A percentile compares a stretch with the other conserved stretches of the same genome.
phyloP scores from a whole-genome alignment of 2,797 vertebrate species.

The Helicolenus hilgendorfi region DNA sequence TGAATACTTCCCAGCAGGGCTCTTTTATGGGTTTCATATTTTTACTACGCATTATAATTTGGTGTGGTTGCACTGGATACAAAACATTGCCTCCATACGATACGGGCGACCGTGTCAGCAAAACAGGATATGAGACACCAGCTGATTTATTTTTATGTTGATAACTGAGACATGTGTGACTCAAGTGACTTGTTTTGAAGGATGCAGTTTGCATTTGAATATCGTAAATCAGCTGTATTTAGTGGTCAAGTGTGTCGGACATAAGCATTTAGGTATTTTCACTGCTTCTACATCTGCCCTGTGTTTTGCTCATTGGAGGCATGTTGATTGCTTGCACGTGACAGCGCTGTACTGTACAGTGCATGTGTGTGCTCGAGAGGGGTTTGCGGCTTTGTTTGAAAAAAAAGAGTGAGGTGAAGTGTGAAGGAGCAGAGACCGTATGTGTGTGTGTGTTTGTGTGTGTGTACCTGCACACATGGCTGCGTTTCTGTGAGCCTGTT shows the following conservation, averaged over 20 bases:
- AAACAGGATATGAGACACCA: constrained; percentile 42
- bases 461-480: constrained; percentile 39
- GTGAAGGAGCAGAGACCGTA: neutral
- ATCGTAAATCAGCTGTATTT: constrained; percentile 58
- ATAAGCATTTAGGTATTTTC: constrained; percentile 48
- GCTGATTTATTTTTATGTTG: constrained; percentile 37
- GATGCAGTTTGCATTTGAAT: neutral
- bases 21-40: constrained; percentile 26
- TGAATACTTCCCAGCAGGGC: neutral
- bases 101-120: neutral
- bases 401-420: constrained; percentile 2
- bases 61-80: neutral
- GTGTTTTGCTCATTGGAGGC: constrained; percentile 61
- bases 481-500: constrained; percentile 20
- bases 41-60: constrained; percentile 9
- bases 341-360: constrained; percentile 7
- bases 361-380: constrained; percentile 27
- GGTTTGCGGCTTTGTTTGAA: constrained; percentile 38
- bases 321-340: constrained; percentile 68
- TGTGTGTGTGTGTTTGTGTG: neutral
- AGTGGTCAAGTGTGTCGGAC: constrained; percentile 38
- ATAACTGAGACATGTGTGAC: constrained; percentile 20
- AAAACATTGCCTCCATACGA: constrained; percentile 8
- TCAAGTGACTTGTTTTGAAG: constrained; percentile 50
- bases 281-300: constrained; percentile 45